phyloP scores from a whole-genome alignment of 1,140 invertebrate species.

The Bicyclus anynana region DNA sequence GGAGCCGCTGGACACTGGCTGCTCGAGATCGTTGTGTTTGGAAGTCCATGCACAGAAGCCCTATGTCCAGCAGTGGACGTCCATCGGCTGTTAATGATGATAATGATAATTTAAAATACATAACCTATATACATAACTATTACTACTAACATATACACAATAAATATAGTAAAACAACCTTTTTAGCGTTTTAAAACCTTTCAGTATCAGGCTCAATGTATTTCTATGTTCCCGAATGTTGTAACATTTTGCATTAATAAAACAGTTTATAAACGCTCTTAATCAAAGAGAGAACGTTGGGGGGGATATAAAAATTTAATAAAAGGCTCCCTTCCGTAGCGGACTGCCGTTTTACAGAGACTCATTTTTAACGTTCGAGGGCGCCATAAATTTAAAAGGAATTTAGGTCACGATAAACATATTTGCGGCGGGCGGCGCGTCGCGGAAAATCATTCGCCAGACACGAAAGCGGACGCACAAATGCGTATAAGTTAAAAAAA shows the following conservation, averaged over 20 bases:
- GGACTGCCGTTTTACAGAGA: constrained; percentile 28
- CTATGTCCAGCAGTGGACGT: too few species aligned
- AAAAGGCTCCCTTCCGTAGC: constrained; percentile 38
- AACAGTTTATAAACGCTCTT: constrained; percentile 19
- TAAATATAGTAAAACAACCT: too few species aligned
- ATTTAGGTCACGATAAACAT: constrained; percentile 43
- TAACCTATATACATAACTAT: too few species aligned
- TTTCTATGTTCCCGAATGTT: not conserved
- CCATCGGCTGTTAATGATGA: too few species aligned
- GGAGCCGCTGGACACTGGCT: too few species aligned
- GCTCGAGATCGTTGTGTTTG: too few species aligned
- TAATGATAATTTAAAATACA: too few species aligned
- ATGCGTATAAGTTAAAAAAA: constrained; percentile 63
- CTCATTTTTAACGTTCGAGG: constrained; percentile 40
- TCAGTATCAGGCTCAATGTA: not conserved
- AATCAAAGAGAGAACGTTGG: constrained; percentile 38
- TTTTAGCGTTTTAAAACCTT: too few species aligned
- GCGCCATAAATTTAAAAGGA: constrained; percentile 13
- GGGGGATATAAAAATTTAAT: constrained; percentile 56
- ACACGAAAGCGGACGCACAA: constrained; percentile 54
- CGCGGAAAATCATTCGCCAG: constrained; percentile 43
- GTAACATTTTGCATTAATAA: not conserved
- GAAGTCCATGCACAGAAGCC: too few species aligned
- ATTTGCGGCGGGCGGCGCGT: constrained; percentile 38
- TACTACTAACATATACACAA: too few species aligned